Conservation (phyloP, 2,888 invertebrate species). For the Drosophila ustulata region DNA sequence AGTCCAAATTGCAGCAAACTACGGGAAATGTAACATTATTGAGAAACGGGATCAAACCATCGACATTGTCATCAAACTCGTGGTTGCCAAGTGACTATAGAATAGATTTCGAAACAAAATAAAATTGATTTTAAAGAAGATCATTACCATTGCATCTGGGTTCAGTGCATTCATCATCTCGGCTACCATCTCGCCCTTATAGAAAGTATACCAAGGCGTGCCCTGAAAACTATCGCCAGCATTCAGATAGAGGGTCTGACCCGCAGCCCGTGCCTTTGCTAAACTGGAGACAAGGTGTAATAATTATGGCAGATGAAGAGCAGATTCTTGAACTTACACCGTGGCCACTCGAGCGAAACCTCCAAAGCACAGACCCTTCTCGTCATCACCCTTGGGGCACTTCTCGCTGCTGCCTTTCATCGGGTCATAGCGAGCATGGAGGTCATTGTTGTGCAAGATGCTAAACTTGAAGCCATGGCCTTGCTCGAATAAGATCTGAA, state of each 20-base stretch:
- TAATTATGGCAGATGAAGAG: background rate
- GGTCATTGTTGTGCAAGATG: slow-evolving; percentile 94
- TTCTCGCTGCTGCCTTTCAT: slow-evolving; percentile 88
- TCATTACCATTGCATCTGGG: slow-evolving; percentile 92
- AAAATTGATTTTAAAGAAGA: background rate
- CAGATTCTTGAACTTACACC: slow-evolving; percentile 40
- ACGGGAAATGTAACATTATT: slow-evolving; percentile 14
- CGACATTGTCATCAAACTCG: slow-evolving; percentile 17
- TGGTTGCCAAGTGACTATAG: slow-evolving; percentile 14
- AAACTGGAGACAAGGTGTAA: slow-evolving; percentile 24
- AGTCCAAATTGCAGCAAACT: slow-evolving; percentile 13
- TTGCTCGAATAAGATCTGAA: background rate
- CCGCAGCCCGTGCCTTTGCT: slow-evolving; percentile 13
- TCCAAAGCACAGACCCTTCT: slow-evolving; percentile 89
- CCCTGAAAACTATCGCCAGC: slow-evolving; percentile 96
- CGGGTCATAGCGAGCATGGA: slow-evolving; percentile 92
- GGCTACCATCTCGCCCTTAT: slow-evolving; percentile 91
- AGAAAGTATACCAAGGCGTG: slow-evolving; percentile 92
- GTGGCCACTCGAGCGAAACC: slow-evolving; percentile 91
- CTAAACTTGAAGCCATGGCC: slow-evolving; percentile 45
- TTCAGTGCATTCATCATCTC: slow-evolving; percentile 90
- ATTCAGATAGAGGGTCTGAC: slow-evolving; percentile 88
- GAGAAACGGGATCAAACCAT: slow-evolving; percentile 11
- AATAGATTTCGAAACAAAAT: background rate
- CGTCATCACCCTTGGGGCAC: slow-evolving; percentile 86